Evolutionary conservation across 2,888 invertebrate species (phyloP).

Genomic region (Nomada fucata): DNA sequence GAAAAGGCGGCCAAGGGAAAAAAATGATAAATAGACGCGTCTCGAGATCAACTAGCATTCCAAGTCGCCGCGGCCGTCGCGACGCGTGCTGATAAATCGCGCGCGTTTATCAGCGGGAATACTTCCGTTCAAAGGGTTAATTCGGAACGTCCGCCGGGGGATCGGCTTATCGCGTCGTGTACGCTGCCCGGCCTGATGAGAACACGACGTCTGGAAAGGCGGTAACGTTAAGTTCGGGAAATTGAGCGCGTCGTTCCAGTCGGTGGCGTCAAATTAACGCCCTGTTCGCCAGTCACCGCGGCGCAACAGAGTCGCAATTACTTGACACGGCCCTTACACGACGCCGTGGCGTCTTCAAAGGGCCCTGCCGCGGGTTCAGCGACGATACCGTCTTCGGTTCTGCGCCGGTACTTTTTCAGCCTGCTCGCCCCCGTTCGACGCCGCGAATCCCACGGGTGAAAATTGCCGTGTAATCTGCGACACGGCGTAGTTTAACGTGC

Average conservation of each 20-base stretch:
- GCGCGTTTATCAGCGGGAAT: conserved; percentile 46
- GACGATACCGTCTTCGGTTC: conserved; percentile 44
- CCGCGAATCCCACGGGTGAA: conserved; percentile 32
- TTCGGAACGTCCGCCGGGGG: conserved; percentile 35
- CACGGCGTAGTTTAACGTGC: conserved; percentile 32
- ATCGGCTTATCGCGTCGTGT: conserved; percentile 32
- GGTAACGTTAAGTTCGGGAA: conserved; percentile 77
- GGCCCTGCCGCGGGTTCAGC: conserved; percentile 62
- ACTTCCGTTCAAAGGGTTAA: conserved; percentile 49
- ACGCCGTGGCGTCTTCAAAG: conserved; percentile 77
- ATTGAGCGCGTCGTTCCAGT: conserved; percentile 80
- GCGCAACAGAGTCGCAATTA: conserved; percentile 78
- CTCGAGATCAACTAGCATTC: neutral
- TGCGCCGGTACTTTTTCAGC: conserved; percentile 35
- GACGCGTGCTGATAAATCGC: conserved; percentile 41
- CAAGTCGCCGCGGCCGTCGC: neutral
- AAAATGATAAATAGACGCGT: neutral
- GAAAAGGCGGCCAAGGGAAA: neutral
- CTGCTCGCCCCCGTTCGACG: neutral
- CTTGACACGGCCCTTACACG: conserved; percentile 76
- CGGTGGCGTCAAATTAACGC: conserved; percentile 81
- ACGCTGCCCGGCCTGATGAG: conserved; percentile 23
- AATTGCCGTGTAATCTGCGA: conserved; percentile 52
- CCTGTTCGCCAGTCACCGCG: conserved; percentile 57
- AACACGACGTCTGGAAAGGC: conserved; percentile 41